Evolutionary conservation across 64 coral and sea anemone genomes (phyloP).

Genomic region (Stichodactyla helianthus): DNA sequence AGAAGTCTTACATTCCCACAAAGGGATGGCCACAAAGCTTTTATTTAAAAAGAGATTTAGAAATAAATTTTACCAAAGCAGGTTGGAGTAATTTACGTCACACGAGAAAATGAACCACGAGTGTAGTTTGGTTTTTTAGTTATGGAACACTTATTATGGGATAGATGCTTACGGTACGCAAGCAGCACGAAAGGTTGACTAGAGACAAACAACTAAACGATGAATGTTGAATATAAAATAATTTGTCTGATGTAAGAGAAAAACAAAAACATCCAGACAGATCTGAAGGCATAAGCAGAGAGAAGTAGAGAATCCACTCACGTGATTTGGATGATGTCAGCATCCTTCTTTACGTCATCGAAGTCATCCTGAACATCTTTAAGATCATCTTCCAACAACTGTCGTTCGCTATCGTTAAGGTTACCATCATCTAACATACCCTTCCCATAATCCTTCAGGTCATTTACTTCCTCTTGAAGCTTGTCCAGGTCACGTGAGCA

Average conservation of each 20-base stretch:
- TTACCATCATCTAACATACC: slow-evolving; percentile 10
- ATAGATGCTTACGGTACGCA: neutral
- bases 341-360: neutral
- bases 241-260: neutral
- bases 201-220: neutral
- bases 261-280: neutral
- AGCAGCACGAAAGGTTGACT: neutral
- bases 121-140: neutral
- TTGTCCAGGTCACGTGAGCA: slow-evolving; percentile 34
- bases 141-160: neutral
- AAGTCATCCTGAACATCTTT: neutral
- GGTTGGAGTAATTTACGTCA: neutral
- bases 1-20: neutral
- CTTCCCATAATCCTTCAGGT: slow-evolving; percentile 25
- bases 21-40: neutral
- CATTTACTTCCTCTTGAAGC: slow-evolving; percentile 1
- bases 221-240: neutral
- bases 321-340: neutral
- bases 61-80: neutral
- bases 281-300: too few relatives aligned
- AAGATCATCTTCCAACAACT: neutral
- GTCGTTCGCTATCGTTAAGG: neutral
- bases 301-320: neutral
- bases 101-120: neutral
- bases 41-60: neutral